A percentile compares a stretch with the other conserved stretches of the same genome.
These are phyloP conservation scores for Eilema caniola DNA, from an alignment of 2,888 invertebrate species.

Conservation along the genomic window DNA sequence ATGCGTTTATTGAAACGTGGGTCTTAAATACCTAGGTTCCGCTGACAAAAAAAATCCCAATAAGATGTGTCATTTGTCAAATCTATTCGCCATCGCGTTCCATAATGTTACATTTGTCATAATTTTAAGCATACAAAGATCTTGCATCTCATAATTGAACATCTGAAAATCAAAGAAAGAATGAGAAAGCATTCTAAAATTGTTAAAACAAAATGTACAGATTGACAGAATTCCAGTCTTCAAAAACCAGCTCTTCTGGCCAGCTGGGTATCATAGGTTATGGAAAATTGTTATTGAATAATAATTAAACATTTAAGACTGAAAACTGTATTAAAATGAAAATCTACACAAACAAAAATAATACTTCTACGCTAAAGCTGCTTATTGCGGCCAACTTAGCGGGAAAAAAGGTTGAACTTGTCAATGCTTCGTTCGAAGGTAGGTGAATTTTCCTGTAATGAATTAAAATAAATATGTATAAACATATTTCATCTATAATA, in stretches of 20 bases:
- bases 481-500: neutral
- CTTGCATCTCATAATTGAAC: neutral
- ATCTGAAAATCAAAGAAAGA: neutral
- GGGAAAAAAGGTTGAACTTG: conserved; percentile 86
- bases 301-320: conserved; percentile 45
- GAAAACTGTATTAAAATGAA: conserved; percentile 85
- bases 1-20: neutral
- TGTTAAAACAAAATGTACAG: no score
- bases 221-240: neutral
- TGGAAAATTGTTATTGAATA: conserved; percentile 48
- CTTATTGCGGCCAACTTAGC: conserved; percentile 90
- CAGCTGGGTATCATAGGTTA: conserved; percentile 51
- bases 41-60: neutral
- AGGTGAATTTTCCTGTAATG: conserved; percentile 46
- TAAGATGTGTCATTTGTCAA: neutral
- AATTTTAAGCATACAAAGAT: neutral
- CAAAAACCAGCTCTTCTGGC: conserved; percentile 33
- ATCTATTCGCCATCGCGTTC: neutral
- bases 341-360: conserved; percentile 91
- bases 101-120: neutral
- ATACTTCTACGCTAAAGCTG: conserved; percentile 92
- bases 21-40: no score
- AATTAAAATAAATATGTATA: neutral
- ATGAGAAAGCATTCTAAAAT: neutral
- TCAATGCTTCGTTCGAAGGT: conserved; percentile 89